A percentile compares a stretch with the other conserved stretches of the same genome.
These are phyloP conservation scores for Anthophora plumipes DNA, from an alignment of 2,888 invertebrate genomes.

Conservation along the genomic window DNA sequence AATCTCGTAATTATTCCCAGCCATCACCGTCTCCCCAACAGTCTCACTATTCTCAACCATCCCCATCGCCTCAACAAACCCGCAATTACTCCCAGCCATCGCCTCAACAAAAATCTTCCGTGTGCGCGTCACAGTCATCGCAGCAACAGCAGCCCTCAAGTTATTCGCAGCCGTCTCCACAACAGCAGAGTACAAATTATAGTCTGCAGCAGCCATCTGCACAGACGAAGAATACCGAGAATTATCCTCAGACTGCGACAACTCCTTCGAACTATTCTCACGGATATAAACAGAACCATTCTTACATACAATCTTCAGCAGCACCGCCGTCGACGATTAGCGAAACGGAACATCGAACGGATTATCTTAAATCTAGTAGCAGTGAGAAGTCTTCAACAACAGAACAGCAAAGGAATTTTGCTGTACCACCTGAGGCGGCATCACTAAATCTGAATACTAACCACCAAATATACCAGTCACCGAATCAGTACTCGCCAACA, in stretches of 20 bases:
- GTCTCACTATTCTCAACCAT: conserved; percentile 80
- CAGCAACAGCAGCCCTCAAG: conserved; percentile 57
- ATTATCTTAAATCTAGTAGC: conserved; percentile 71
- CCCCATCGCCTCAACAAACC: conserved; percentile 75
- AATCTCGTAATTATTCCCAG: conserved; percentile 79
- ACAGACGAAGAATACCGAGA: conserved; percentile 66
- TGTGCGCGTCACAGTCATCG: conserved; percentile 65
- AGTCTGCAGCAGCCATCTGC: conserved; percentile 68
- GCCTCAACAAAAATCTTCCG: conserved; percentile 83
- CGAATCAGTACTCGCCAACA: conserved; percentile 77
- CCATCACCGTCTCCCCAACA: conserved; percentile 78
- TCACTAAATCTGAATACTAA: conserved; percentile 73
- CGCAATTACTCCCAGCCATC: conserved; percentile 73
- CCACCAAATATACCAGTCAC: conserved; percentile 77
- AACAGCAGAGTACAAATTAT: conserved; percentile 82
- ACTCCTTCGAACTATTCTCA: conserved; percentile 70
- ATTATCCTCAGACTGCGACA: conserved; percentile 63
- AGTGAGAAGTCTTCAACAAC: conserved; percentile 67
- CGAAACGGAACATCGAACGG: conserved; percentile 74
- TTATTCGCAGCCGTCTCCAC: conserved; percentile 76
- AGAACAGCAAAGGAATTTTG: conserved; percentile 73
- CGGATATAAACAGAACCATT: conserved; percentile 73
- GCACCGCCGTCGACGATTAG: conserved; percentile 52
- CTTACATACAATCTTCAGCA: conserved; percentile 67
- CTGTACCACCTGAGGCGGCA: conserved; percentile 68